A percentile compares a stretch with the other conserved stretches of the same genome.
Conservation (phyloP, 1,140 invertebrate genomes). For the Orius insidiosus region DNA sequence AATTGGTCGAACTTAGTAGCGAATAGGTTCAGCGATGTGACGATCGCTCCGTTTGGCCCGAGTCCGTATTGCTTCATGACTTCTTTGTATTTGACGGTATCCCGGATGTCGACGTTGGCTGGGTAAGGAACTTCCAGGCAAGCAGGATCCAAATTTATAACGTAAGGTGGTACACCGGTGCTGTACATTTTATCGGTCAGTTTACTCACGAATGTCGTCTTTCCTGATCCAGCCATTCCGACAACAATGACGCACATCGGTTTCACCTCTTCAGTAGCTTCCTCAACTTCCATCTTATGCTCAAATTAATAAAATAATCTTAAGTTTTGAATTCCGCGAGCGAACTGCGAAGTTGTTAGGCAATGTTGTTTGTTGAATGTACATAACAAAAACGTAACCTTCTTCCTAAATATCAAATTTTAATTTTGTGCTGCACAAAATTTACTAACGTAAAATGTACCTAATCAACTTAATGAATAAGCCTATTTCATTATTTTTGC, state of each 20-base stretch:
- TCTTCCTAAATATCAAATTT: no score
- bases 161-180: slow-evolving; percentile 55
- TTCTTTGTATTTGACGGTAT: slow-evolving; percentile 97
- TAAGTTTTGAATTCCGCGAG: no score
- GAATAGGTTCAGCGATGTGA: slow-evolving; percentile 93
- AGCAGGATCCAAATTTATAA: slow-evolving; percentile 97
- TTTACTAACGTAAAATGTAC: no score
- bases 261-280: neutral
- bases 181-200: slow-evolving; percentile 46
- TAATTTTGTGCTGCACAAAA: no score
- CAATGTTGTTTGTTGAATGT: no score
- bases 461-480: no score
- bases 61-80: slow-evolving; percentile 95
- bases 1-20: slow-evolving; percentile 92
- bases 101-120: slow-evolving; percentile 91
- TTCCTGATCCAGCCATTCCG: slow-evolving; percentile 50
- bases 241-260: slow-evolving; percentile 63
- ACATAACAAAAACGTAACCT: no score
- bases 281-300: neutral
- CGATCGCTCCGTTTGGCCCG: slow-evolving; percentile 95
- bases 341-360: no score
- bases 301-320: no score
- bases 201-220: slow-evolving; percentile 77
- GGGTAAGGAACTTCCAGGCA: slow-evolving; percentile 83
- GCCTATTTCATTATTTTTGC: no score